Percentiles rank a stretch among this genome's conserved stretches.
Conservation (phyloP, 2,797 vertebrate genomes). For the Tiaroga cobitis region DNA sequence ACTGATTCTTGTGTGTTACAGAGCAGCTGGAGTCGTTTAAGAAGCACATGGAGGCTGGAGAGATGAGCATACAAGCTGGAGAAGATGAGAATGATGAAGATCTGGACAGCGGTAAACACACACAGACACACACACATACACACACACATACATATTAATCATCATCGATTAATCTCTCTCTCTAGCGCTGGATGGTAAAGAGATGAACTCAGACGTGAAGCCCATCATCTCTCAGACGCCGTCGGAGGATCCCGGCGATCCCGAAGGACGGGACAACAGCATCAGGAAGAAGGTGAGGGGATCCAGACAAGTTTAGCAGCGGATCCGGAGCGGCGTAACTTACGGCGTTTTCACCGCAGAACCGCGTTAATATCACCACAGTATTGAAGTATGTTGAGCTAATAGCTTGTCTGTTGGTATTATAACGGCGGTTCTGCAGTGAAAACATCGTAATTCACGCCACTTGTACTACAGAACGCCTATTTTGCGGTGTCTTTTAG, state of each 20-base stretch:
- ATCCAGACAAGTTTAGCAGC: neutral
- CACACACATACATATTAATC: neutral
- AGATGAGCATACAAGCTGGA: constrained; percentile 88
- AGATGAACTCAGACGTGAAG: constrained; percentile 89
- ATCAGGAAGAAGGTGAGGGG: constrained; percentile 86
- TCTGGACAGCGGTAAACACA: constrained; percentile 84
- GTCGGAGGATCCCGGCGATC: constrained; percentile 87
- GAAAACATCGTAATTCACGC: too few relatives aligned
- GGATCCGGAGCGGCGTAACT: too few relatives aligned
- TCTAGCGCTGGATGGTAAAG: constrained; percentile 85
- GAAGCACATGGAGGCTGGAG: constrained; percentile 97
- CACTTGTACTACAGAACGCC: too few relatives aligned
- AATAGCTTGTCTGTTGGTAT: too few relatives aligned
- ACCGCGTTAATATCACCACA: too few relatives aligned
- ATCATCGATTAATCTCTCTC: neutral
- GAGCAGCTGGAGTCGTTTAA: constrained; percentile 97
- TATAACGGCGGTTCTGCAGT: too few relatives aligned
- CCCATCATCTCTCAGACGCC: constrained; percentile 80
- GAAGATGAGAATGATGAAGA: constrained; percentile 97
- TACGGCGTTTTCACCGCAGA: too few relatives aligned
- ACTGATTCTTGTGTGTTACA: constrained; percentile 65
- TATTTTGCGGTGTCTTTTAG: too few relatives aligned
- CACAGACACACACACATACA: too few relatives aligned
- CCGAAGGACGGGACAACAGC: constrained; percentile 84
- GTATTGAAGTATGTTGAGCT: too few relatives aligned